Conservation (phyloP, 2,888 invertebrate genomes). For the Amaurobius ferox region DNA sequence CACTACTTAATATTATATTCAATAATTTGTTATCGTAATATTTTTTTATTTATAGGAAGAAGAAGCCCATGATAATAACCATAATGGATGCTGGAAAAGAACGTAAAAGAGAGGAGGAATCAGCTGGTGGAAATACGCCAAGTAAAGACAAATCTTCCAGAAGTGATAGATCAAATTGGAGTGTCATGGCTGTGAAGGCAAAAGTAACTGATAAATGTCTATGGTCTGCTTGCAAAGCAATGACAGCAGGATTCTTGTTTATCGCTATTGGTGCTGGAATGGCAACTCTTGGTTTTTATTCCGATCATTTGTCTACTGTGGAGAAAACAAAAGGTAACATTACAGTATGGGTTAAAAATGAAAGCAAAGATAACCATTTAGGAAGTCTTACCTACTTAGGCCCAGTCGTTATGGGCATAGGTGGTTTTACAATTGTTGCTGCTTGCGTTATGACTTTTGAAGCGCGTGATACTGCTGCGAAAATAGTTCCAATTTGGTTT, state of each 20-base stretch:
- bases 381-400: slow-evolving; percentile 78
- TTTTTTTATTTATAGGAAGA: not conserved
- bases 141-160: slow-evolving; percentile 13
- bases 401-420: slow-evolving; percentile 80
- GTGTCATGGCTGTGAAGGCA: slow-evolving; percentile 62
- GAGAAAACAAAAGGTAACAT: slow-evolving; percentile 72
- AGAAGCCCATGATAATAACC: not conserved
- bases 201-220: slow-evolving; percentile 92
- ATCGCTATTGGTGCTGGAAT: slow-evolving; percentile 93
- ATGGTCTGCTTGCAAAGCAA: slow-evolving; percentile 95
- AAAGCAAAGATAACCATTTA: slow-evolving; percentile 74
- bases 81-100: slow-evolving; percentile 44
- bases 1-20: no score
- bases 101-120: slow-evolving; percentile 31
- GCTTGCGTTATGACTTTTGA: slow-evolving; percentile 80
- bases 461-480: slow-evolving; percentile 79
- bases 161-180: slow-evolving; percentile 61
- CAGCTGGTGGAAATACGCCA: slow-evolving; percentile 36
- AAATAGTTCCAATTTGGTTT: slow-evolving; percentile 75
- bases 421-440: slow-evolving; percentile 79
- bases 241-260: slow-evolving; percentile 89
- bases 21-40: not conserved
- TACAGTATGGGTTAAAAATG: slow-evolving; percentile 76
- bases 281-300: slow-evolving; percentile 82
- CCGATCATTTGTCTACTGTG: slow-evolving; percentile 75